Evolutionary conservation across 2,888 invertebrate species (phyloP), one percentile per base, ranked within the genome.

Genomic region (Drosophila pullipes): DNA sequence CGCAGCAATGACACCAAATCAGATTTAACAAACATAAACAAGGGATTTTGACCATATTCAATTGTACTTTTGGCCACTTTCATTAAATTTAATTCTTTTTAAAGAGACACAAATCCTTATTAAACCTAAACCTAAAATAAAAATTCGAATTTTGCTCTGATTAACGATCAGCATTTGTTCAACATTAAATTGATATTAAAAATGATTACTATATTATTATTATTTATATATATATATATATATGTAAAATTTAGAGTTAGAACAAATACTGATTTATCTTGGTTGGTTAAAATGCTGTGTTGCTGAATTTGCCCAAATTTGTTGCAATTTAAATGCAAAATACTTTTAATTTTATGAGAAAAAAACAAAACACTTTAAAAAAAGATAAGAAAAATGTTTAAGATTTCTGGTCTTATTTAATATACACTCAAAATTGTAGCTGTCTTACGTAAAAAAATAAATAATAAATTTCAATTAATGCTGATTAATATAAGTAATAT

Each of bases 1-100:
- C 25, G 47, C 9, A 0, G 41, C 52, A 64, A 31, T n/a, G 30
- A 33, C 47, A 54, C 39, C 28, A 68, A 69, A 52, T 69, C 69
- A 44, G 39, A 41, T 55, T 69, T 37, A 22, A 28, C 55, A 35
- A 18, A 49, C 22, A 18, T 31, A 39, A 10, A n/a, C 31, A 41
- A 41, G 33, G 11, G 16, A 52, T 33, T 16, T 47, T 35, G 5
- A 22, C 25, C 25, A 13, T 22, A n/a, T 37, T 33, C 39, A 39
- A 31, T 30, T 28, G 28, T 10, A 37, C 2, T 41, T 25, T 31
- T 11, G 18, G 25, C 37, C 39, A 57, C 9, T n/a, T 39, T 18
- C 10, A 50, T 18, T 30, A 1, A 50, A 22, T 4, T 1, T 13
- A 47, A 47, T 13, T 13, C 0, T 13, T 47, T 4, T 47, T 7